These are phyloP conservation scores for Ciconia nigra DNA, from an alignment of 2,797 vertebrate species.

Conservation along the genomic window DNA sequence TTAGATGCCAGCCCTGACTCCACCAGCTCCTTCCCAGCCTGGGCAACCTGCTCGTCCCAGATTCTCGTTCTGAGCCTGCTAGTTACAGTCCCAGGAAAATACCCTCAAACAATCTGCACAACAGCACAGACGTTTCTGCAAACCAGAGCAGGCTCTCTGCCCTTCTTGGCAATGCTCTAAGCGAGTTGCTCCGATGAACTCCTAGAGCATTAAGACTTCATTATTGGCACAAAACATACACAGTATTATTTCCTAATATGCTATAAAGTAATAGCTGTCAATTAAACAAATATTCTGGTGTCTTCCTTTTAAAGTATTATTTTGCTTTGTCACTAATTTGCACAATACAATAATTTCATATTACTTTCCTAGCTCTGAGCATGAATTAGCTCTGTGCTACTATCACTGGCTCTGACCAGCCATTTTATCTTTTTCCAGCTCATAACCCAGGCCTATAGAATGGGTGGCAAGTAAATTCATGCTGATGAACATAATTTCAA, in stretches of 20 bases:
- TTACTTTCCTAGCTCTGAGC: neutral
- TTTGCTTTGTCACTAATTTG: slow-evolving; percentile 31
- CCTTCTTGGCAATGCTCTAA: neutral
- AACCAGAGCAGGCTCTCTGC: neutral
- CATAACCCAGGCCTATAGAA: slow-evolving; percentile 38
- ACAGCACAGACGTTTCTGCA: neutral
- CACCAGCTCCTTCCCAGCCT: neutral
- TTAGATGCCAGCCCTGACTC: neutral
- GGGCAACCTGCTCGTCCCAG: neutral
- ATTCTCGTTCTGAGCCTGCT: rapidly evolving
- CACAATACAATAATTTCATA: neutral
- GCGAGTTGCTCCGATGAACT: neutral
- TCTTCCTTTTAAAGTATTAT: slow-evolving; percentile 5
- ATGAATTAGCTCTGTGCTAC: slow-evolving; percentile 14
- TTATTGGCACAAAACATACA: neutral
- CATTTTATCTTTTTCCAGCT: slow-evolving; percentile 54
- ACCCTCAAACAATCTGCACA: neutral
- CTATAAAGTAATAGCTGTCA: slow-evolving; percentile 19
- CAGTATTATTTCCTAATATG: neutral
- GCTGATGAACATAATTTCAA: slow-evolving; percentile 37
- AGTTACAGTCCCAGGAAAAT: neutral
- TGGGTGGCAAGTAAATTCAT: slow-evolving; percentile 21
- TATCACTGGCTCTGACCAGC: neutral
- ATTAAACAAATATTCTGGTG: slow-evolving; percentile 25
- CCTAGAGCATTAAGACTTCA: neutral